These are phyloP conservation scores for Rhyacichthys aspro DNA, from an alignment of 2,797 vertebrate species.

Conservation along the genomic window DNA sequence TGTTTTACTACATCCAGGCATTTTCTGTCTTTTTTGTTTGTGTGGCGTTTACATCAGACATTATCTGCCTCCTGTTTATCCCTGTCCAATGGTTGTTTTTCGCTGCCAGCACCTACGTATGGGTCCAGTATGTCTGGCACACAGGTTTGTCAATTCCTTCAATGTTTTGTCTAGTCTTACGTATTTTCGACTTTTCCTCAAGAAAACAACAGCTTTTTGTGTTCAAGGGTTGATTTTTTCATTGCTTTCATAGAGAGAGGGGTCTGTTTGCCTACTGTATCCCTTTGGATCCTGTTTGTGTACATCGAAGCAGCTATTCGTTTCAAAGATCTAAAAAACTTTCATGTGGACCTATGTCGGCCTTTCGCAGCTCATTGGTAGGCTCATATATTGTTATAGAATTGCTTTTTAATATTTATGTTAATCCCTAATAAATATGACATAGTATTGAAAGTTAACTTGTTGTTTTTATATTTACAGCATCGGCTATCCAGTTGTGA, in stretches of 20 bases:
- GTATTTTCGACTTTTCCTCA: not conserved
- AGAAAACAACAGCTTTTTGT: not conserved
- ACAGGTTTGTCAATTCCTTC: conserved; percentile 85
- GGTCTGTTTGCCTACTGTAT: conserved; percentile 97
- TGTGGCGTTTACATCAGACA: conserved; percentile 99
- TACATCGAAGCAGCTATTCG: conserved; percentile 99
- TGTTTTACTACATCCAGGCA: conserved; percentile 78
- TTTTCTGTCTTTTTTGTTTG: conserved; percentile 99
- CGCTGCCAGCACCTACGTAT: conserved; percentile 98
- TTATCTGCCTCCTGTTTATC: conserved; percentile 99
- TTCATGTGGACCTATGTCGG: conserved; percentile 97
- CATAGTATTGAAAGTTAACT: not conserved
- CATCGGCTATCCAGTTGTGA: conserved; percentile 98
- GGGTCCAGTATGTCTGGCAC: conserved; percentile 99
- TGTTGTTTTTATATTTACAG: conserved; percentile 67
- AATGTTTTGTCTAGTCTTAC: not conserved
- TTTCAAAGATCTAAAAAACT: conserved; percentile 99
- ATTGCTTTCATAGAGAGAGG: conserved; percentile 86
- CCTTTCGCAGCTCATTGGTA: conserved; percentile 99
- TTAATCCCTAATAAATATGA: too few relatives aligned
- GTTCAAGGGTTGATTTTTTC: too few relatives aligned
- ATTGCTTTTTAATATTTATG: not conserved
- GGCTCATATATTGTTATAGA: conserved; percentile 54
- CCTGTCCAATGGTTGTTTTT: conserved; percentile 99
- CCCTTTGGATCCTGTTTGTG: conserved; percentile 99